Conservation (phyloP, 2,888 invertebrate genomes). For the Tachina grossa region DNA sequence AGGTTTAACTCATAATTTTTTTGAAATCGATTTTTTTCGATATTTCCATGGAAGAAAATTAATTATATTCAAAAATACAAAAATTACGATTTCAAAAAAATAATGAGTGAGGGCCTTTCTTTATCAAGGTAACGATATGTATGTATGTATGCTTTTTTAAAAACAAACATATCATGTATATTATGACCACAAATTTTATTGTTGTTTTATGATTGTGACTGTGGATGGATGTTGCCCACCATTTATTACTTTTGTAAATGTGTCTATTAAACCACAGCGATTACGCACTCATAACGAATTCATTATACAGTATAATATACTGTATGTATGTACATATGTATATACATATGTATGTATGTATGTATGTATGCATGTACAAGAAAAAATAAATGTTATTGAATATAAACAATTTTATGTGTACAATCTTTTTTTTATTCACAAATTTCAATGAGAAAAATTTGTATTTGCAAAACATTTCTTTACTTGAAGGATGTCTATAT, state of each 20-base stretch:
- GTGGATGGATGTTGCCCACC: not conserved
- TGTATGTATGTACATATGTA: not conserved
- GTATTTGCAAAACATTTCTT: constrained; percentile 47
- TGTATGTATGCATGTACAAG: too few species aligned
- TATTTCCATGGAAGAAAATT: too few species aligned
- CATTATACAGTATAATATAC: not conserved
- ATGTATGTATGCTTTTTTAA: too few species aligned
- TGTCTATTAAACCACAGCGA: constrained; percentile 34
- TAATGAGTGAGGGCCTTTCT: too few species aligned
- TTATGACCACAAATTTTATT: not conserved
- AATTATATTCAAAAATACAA: too few species aligned
- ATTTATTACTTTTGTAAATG: constrained; percentile 53
- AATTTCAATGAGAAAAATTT: constrained; percentile 38
- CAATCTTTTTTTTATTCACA: constrained; percentile 21
- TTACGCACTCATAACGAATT: not conserved
- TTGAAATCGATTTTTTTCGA: too few species aligned
- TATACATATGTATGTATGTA: constrained; percentile 6
- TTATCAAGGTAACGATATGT: too few species aligned
- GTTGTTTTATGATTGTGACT: not conserved
- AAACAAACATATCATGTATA: not conserved
- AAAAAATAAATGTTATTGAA: not conserved
- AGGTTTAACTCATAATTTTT: too few species aligned
- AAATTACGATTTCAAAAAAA: too few species aligned
- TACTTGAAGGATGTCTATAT: constrained; percentile 7
- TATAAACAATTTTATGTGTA: not conserved